These are phyloP conservation scores for Celastrina argiolus DNA, from an alignment of 2,888 invertebrate species.

Conservation along the genomic window DNA sequence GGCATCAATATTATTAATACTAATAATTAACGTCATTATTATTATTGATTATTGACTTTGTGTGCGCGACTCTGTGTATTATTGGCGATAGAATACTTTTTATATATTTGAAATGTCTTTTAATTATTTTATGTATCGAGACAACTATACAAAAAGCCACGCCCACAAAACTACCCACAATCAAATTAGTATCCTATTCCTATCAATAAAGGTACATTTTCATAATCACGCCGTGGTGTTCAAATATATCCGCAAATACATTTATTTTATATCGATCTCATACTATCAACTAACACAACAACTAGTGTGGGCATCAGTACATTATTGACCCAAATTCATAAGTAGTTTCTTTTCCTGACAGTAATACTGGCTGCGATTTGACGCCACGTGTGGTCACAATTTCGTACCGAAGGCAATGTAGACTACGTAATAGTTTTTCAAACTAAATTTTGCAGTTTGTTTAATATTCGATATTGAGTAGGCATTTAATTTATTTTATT, in stretches of 20 bases:
- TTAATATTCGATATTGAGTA: too few relatives aligned
- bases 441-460: too few relatives aligned
- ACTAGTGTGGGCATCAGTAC: neutral
- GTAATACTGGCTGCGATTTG: too few relatives aligned
- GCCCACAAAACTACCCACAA: neutral
- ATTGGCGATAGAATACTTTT: neutral
- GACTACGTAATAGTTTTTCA: too few relatives aligned
- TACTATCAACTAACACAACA: neutral
- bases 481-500: too few relatives aligned
- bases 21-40: constrained; percentile 11
- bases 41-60: neutral
- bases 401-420: too few relatives aligned
- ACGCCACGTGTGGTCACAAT: too few relatives aligned
- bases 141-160: neutral
- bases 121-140: neutral
- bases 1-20: constrained; percentile 18
- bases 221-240: neutral
- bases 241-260: neutral
- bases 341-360: too few relatives aligned
- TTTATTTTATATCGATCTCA: neutral
- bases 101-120: neutral
- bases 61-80: neutral
- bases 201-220: constrained; percentile 1
- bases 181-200: neutral
- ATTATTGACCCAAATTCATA: too few relatives aligned